Evolutionary conservation across 2,797 vertebrate genomes (phyloP).

Genomic region (Gymnoscopelus braueri): DNA sequence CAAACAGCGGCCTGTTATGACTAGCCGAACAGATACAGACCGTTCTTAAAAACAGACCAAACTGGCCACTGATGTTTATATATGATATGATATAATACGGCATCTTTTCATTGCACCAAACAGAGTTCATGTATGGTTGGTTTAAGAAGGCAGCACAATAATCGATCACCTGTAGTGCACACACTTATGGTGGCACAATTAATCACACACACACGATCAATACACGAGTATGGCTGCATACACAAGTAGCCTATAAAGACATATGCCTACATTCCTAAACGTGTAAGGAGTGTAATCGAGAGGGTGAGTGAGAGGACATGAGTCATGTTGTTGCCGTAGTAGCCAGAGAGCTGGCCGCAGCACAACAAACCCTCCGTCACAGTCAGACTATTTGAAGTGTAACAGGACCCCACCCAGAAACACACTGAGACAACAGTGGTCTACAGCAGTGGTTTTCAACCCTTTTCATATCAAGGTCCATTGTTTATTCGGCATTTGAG

Average conservation of each 20-base stretch:
- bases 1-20: conserved; percentile 34
- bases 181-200: too few species aligned
- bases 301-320: conserved; percentile 46
- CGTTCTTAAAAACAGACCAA: too few species aligned
- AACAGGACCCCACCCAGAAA: conserved; percentile 54
- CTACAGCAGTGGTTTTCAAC: too few species aligned
- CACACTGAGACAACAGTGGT: conserved; percentile 13
- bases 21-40: background rate
- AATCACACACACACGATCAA: too few species aligned
- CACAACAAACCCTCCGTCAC: conserved; percentile 50
- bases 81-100: too few species aligned
- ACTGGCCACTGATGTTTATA: too few species aligned
- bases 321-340: conserved; percentile 41
- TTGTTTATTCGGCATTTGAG: too few species aligned
- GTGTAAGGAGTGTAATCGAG: background rate
- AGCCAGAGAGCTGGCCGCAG: conserved; percentile 30
- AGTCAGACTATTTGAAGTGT: conserved; percentile 62
- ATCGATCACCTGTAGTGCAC: too few species aligned
- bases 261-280: background rate
- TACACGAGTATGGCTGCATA: too few species aligned
- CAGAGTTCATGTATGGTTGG: background rate
- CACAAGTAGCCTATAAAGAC: too few species aligned
- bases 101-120: background rate
- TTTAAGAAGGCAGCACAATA: background rate
- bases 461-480: too few species aligned